Evolutionary conservation across 2,888 invertebrate species (phyloP).

Genomic region (Piscicola geometra): DNA sequence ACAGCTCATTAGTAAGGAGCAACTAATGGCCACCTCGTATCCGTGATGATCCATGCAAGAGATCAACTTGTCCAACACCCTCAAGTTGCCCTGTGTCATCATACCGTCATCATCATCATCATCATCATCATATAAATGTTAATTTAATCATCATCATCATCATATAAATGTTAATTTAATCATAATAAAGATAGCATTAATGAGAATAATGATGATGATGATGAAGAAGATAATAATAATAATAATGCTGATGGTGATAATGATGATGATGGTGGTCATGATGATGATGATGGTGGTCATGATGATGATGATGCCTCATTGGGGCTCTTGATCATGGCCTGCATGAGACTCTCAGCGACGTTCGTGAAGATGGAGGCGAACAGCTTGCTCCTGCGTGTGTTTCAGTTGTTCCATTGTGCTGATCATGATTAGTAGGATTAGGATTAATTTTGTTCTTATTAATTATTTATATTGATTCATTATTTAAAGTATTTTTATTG

Average conservation of each 20-base stretch:
- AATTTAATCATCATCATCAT: background rate
- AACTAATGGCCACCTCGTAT: background rate
- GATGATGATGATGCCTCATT: conserved; percentile 47
- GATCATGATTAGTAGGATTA: too few relatives aligned
- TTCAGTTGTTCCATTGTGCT: too few relatives aligned
- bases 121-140: background rate
- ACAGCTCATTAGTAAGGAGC: too few relatives aligned
- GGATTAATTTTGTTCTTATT: too few relatives aligned
- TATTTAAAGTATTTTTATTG: too few relatives aligned
- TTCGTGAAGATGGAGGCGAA: conserved; percentile 93
- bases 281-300: too few relatives aligned
- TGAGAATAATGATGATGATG: background rate
- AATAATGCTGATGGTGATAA: too few relatives aligned
- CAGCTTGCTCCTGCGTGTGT: conserved; percentile 71
- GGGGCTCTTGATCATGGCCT: conserved; percentile 66
- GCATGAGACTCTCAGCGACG: conserved; percentile 81
- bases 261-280: too few relatives aligned
- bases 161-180: background rate
- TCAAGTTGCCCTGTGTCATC: background rate
- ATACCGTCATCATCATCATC: background rate
- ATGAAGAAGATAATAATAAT: too few relatives aligned
- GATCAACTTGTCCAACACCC: background rate
- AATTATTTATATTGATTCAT: too few relatives aligned
- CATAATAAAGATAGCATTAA: background rate
- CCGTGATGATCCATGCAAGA: background rate